Percentiles rank a stretch among this genome's conserved stretches.
phyloP scores from a whole-genome alignment of 1,140 invertebrate species.

The Spodoptera frugiperda region DNA sequence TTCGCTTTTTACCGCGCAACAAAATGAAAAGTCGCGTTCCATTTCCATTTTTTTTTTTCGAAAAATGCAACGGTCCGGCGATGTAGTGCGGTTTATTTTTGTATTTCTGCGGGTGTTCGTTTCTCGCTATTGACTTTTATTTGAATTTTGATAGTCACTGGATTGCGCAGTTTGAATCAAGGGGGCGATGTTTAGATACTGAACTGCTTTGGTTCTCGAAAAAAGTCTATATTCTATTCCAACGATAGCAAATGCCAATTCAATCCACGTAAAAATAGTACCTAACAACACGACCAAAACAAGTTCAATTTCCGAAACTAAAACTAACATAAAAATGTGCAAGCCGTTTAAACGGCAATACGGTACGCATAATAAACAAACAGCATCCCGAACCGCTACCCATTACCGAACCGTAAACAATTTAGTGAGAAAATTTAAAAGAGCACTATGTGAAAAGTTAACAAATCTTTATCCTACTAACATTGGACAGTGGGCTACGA shows the following conservation, averaged over 20 bases:
- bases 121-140: slow-evolving; percentile 77
- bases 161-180: neutral
- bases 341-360: slow-evolving; percentile 45
- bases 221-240: neutral
- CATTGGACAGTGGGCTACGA: slow-evolving; percentile 69
- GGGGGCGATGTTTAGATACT: neutral
- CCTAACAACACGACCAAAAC: neutral
- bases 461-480: slow-evolving; percentile 64
- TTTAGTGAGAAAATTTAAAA: slow-evolving; percentile 52
- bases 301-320: slow-evolving; percentile 23
- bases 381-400: slow-evolving; percentile 34
- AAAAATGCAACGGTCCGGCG: slow-evolving; percentile 74
- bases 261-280: neutral
- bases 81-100: slow-evolving; percentile 71
- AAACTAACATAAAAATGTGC: slow-evolving; percentile 30
- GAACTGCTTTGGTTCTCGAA: neutral
- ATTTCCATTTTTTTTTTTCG: slow-evolving; percentile 79
- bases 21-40: slow-evolving; percentile 84
- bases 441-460: slow-evolving; percentile 57
- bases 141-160: slow-evolving; percentile 62
- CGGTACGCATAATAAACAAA: slow-evolving; percentile 36
- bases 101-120: slow-evolving; percentile 69
- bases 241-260: neutral
- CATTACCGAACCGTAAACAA: slow-evolving; percentile 48
- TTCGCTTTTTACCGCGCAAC: slow-evolving; percentile 81